Percentiles rank a stretch among this genome's conserved stretches.
phyloP scores from a whole-genome alignment of 2,113 vertebrate species.

The Chloebia gouldiae region DNA sequence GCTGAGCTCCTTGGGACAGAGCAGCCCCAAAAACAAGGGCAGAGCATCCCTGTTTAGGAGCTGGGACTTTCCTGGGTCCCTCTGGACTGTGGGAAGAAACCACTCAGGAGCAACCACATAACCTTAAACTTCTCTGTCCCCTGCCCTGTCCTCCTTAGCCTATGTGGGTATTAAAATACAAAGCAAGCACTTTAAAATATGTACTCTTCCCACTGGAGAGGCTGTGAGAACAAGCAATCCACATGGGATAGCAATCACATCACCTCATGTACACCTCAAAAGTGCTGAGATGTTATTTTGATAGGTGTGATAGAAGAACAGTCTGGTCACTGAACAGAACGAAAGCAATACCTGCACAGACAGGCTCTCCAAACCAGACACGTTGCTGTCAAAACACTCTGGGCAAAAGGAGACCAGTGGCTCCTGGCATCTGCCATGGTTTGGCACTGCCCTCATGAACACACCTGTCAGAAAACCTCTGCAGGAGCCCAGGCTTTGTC shows the following conservation, averaged over 20 bases:
- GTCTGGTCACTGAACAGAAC: neutral
- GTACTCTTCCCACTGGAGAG: neutral
- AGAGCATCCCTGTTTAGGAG: neutral
- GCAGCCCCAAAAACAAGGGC: neutral
- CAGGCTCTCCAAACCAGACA: constrained; percentile 8
- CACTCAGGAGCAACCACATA: neutral
- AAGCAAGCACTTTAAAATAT: neutral
- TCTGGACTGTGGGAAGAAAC: neutral
- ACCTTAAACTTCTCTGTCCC: neutral
- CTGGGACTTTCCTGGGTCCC: neutral
- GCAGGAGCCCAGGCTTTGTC: neutral
- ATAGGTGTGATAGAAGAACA: neutral
- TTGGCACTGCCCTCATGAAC: neutral
- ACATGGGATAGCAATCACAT: neutral
- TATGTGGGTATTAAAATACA: neutral
- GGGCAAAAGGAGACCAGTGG: neutral
- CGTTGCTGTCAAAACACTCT: neutral
- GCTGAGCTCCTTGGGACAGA: neutral
- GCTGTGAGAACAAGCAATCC: neutral
- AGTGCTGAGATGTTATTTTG: neutral
- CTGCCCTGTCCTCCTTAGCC: neutral
- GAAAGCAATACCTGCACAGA: neutral
- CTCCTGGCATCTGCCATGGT: neutral
- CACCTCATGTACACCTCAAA: neutral
- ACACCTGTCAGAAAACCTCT: neutral